A percentile compares a stretch with the other conserved stretches of the same genome.
Conservation (phyloP, 2,797 vertebrate species). For the Craterocephalus amniculus region DNA sequence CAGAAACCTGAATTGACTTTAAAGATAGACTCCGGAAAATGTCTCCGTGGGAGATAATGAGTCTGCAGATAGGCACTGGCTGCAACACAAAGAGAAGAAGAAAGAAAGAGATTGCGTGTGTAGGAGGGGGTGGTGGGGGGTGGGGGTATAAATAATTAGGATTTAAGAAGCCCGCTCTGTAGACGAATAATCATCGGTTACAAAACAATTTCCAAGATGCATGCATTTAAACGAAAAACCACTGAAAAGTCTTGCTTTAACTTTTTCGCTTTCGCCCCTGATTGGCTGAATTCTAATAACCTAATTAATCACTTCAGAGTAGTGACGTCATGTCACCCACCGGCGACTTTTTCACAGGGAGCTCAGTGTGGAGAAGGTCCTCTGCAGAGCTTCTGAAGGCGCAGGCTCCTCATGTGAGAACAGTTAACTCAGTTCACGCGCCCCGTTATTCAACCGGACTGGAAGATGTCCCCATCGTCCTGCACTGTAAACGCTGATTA, state of each 20-base stretch:
- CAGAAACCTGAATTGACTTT: not conserved
- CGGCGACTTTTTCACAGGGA: slow-evolving; percentile 24
- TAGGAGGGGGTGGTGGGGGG: not conserved
- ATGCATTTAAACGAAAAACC: not conserved
- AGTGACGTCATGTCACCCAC: slow-evolving; percentile 38
- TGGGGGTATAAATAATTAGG: not conserved
- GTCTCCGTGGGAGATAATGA: slow-evolving; percentile 58
- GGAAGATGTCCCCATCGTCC: slow-evolving; percentile 19
- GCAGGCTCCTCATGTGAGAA: not conserved
- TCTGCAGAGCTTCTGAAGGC: not conserved
- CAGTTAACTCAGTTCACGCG: not conserved
- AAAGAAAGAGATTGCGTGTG: not conserved
- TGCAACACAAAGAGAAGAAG: slow-evolving; percentile 15
- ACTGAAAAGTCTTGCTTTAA: not conserved
- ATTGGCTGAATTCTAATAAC: slow-evolving; percentile 22
- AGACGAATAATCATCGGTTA: not conserved
- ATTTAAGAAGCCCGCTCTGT: not conserved
- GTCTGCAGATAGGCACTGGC: slow-evolving; percentile 62
- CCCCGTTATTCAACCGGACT: slow-evolving; percentile 26
- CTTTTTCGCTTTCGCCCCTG: not conserved
- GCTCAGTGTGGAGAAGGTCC: not conserved
- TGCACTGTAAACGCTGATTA: slow-evolving; percentile 59
- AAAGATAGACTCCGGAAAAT: slow-evolving; percentile 15
- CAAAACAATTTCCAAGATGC: not conserved
- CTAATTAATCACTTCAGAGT: slow-evolving; percentile 16